Conservation (phyloP, 2,888 invertebrate genomes). For the Acholoe squamosa region DNA sequence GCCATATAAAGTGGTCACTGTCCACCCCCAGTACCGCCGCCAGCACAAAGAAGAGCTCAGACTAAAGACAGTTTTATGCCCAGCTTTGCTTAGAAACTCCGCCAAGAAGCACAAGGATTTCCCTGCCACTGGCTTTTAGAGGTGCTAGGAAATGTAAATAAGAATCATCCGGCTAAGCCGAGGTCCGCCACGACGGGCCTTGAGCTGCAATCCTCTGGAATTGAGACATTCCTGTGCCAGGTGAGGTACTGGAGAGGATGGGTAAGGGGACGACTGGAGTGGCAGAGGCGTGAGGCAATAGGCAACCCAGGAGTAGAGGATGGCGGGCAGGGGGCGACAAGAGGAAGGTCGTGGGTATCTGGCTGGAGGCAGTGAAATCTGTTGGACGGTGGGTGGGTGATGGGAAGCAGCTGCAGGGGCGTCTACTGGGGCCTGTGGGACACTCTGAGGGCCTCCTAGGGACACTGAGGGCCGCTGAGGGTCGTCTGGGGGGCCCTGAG, state of each 20-base stretch:
- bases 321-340: neutral
- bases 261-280: neutral
- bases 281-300: no score
- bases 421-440: neutral
- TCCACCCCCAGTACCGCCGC: neutral
- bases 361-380: neutral
- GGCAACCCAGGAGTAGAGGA: neutral
- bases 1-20: neutral
- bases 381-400: neutral
- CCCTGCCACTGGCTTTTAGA: neutral
- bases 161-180: constrained; percentile 21
- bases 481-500: neutral
- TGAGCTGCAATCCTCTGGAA: neutral
- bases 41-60: constrained; percentile 21
- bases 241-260: neutral
- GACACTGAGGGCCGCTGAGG: neutral
- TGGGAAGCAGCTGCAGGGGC: neutral
- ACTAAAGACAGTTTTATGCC: constrained; percentile 4
- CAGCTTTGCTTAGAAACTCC: neutral
- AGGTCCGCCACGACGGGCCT: neutral
- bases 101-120: neutral
- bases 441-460: neutral
- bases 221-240: constrained; percentile 20
- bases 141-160: constrained; percentile 27
- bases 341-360: neutral